Evolutionary conservation across 2,888 invertebrate species (phyloP).

Genomic region (Eupsilia transversa): DNA sequence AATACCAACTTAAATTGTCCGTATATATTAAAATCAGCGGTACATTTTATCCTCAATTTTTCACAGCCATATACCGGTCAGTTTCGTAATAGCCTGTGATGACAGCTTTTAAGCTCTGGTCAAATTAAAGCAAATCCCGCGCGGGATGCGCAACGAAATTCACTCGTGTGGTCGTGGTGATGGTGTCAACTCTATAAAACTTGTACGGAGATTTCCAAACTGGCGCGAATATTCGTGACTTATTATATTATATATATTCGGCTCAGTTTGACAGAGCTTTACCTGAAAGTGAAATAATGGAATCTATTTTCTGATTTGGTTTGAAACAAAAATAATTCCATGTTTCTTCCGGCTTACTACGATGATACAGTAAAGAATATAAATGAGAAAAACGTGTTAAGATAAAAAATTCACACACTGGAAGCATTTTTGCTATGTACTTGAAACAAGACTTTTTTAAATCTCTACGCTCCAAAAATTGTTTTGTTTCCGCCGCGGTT

Average conservation of each 20-base stretch:
- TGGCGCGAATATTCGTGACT: too few relatives aligned
- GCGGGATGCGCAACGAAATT: too few relatives aligned
- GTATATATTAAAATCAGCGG: background rate
- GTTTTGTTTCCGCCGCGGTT: slow-evolving; percentile 43
- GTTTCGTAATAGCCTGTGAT: background rate
- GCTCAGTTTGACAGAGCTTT: too few relatives aligned
- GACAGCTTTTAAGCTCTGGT: too few relatives aligned
- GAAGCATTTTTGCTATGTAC: slow-evolving; percentile 1
- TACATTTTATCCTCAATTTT: background rate
- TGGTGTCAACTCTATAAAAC: too few relatives aligned
- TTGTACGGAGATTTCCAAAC: too few relatives aligned
- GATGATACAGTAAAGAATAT: slow-evolving; percentile 17
- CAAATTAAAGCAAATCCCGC: too few relatives aligned
- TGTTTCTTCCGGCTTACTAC: slow-evolving; percentile 2
- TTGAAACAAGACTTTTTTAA: slow-evolving; percentile 9
- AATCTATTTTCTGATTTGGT: background rate
- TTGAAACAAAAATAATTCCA: slow-evolving; percentile 2
- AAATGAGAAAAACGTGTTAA: slow-evolving; percentile 25
- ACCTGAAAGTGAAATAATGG: too few relatives aligned
- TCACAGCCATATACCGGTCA: background rate
- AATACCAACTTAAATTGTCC: background rate
- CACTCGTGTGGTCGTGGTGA: too few relatives aligned
- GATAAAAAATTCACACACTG: slow-evolving; percentile 32
- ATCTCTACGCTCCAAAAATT: slow-evolving; percentile 35
- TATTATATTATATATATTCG: too few relatives aligned